Percentiles rank a stretch among this genome's conserved stretches.
phyloP scores from a whole-genome alignment of 2,113 vertebrate genomes.

The Tapirus terrestris region DNA sequence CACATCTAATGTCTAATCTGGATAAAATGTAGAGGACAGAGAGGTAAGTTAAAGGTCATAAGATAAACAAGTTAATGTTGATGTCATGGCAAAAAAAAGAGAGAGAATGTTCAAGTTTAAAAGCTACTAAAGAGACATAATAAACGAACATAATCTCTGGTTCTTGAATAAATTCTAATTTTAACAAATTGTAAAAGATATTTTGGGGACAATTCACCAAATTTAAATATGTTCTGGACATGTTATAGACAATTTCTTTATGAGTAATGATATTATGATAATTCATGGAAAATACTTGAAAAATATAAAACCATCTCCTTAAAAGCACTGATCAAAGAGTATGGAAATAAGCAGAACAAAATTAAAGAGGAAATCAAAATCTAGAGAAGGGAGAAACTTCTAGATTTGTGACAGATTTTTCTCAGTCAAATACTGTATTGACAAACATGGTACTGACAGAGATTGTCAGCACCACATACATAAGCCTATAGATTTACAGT shows the following conservation, averaged over 20 bases:
- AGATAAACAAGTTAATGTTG: background rate
- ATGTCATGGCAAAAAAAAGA: background rate
- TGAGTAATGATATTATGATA: background rate
- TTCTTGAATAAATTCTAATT: background rate
- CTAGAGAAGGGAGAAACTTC: background rate
- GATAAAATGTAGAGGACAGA: background rate
- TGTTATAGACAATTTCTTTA: background rate
- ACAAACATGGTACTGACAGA: background rate
- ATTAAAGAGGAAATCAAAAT: background rate
- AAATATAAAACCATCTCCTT: background rate
- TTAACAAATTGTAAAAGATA: background rate
- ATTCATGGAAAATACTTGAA: background rate
- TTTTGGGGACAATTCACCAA: background rate
- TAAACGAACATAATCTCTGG: background rate
- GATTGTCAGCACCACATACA: background rate
- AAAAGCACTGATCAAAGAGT: background rate
- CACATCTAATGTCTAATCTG: background rate
- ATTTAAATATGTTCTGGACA: background rate
- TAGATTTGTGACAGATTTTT: background rate
- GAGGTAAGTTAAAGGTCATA: background rate
- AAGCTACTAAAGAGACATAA: background rate
- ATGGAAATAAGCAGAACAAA: background rate
- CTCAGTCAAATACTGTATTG: background rate
- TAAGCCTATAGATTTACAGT: background rate
- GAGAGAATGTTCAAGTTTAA: background rate